A percentile compares a stretch with the other conserved stretches of the same genome.
phyloP scores from a whole-genome alignment of 2,113 vertebrate species.

The Ptyas mucosa region DNA sequence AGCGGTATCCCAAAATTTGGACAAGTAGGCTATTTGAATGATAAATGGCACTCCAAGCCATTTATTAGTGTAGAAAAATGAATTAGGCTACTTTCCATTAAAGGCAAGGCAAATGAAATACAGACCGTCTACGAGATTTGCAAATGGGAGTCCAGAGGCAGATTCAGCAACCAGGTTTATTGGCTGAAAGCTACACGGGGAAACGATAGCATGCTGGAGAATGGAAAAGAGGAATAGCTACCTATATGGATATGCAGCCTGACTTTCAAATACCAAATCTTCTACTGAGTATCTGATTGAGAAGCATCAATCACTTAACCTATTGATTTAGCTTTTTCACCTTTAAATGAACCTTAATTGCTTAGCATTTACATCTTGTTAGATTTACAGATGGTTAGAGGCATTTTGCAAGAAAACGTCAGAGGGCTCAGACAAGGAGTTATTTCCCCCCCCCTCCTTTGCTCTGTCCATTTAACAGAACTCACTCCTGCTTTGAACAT shows the following conservation, averaged over 20 bases:
- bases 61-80: background rate
- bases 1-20: background rate
- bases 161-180: background rate
- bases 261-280: conserved; percentile 41
- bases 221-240: background rate
- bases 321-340: conserved; percentile 48
- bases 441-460: fast-evolving
- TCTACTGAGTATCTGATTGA: conserved; percentile 56
- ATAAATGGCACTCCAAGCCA: background rate
- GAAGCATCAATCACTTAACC: conserved; percentile 62
- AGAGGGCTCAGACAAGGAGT: background rate
- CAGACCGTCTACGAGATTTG: background rate
- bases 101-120: background rate
- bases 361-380: background rate
- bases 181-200: background rate
- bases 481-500: background rate
- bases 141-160: background rate
- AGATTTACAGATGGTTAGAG: background rate
- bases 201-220: background rate
- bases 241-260: background rate
- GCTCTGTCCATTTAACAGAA: background rate
- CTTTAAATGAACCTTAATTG: background rate
- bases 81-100: background rate
- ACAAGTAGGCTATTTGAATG: background rate
- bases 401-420: background rate